These are phyloP conservation scores for Coecobrya sp. DNA, from an alignment of 2,888 invertebrate species.

Conservation along the genomic window DNA sequence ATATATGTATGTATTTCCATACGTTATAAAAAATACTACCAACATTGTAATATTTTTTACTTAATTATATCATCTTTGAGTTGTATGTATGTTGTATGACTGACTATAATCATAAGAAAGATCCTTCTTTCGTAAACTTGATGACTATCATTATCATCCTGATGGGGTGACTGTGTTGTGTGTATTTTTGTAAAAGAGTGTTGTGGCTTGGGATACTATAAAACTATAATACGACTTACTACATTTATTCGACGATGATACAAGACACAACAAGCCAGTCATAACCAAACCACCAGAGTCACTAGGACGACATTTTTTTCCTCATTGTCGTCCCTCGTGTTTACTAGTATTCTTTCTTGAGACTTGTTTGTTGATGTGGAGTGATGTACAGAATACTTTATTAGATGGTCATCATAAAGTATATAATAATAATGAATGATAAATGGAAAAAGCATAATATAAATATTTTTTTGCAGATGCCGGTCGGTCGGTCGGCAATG, in stretches of 20 bases:
- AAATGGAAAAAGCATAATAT: neutral
- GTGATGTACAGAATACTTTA: constrained; percentile 7
- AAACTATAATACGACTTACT: neutral
- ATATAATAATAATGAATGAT: constrained; percentile 26
- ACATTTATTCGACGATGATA: no score
- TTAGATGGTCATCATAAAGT: constrained; percentile 26
- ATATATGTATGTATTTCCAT: neutral
- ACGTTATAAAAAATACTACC: no score
- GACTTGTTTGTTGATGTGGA: neutral
- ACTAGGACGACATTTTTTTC: neutral
- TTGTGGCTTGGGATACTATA: neutral
- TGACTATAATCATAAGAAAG: neutral
- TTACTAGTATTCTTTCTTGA: neutral
- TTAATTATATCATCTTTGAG: constrained; percentile 33
- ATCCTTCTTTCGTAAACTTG: constrained; percentile 28
- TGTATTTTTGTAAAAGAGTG: neutral
- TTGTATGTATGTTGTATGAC: neutral
- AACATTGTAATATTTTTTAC: neutral
- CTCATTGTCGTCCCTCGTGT: constrained; percentile 17
- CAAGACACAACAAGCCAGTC: no score
- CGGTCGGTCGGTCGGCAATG: neutral
- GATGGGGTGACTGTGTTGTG: neutral
- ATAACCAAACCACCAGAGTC: neutral
- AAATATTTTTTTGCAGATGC: constrained; percentile 10
- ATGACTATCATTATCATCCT: constrained; percentile 35